Evolutionary conservation across 2,113 vertebrate species (phyloP).

Genomic region (Ammodytes dubius): DNA sequence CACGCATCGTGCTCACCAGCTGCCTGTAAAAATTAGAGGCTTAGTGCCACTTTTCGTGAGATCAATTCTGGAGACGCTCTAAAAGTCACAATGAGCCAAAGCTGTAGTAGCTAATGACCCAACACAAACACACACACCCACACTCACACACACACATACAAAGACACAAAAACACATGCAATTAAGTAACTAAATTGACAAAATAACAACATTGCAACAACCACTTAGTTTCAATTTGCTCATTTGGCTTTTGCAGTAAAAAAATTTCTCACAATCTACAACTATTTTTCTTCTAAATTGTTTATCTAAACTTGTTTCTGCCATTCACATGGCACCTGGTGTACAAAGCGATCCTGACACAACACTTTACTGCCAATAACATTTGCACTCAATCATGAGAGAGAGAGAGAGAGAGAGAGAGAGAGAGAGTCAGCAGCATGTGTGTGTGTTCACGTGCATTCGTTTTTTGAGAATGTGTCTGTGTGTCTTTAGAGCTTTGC

Average conservation of each 20-base stretch:
- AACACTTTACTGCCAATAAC: conserved; percentile 65
- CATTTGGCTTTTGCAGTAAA: conserved; percentile 22
- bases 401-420: conserved; percentile 4
- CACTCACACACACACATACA: conserved; percentile 15
- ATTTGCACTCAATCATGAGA: conserved; percentile 41
- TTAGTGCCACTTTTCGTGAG: conserved; percentile 73
- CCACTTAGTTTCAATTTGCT: conserved; percentile 23
- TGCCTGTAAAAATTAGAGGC: conserved; percentile 50
- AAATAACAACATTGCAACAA: conserved; percentile 18
- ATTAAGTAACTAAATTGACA: conserved; percentile 50
- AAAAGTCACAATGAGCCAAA: conserved; percentile 71
- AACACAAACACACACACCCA: conserved; percentile 2
- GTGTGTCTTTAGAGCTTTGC: conserved; percentile 51
- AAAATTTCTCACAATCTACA: neutral
- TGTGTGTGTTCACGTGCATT: conserved; percentile 2
- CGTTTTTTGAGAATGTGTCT: conserved; percentile 1
- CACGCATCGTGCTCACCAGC: conserved; percentile 42
- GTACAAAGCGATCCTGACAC: conserved; percentile 43
- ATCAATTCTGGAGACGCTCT: conserved; percentile 60
- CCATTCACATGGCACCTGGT: conserved; percentile 13
- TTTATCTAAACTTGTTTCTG: conserved; percentile 25
- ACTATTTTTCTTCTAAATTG: conserved; percentile 5
- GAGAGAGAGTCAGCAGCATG: neutral
- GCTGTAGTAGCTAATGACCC: conserved; percentile 69
- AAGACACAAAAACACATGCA: conserved; percentile 6